phyloP scores from a whole-genome alignment of 2,888 invertebrate genomes.

The Melanostoma scalare region DNA sequence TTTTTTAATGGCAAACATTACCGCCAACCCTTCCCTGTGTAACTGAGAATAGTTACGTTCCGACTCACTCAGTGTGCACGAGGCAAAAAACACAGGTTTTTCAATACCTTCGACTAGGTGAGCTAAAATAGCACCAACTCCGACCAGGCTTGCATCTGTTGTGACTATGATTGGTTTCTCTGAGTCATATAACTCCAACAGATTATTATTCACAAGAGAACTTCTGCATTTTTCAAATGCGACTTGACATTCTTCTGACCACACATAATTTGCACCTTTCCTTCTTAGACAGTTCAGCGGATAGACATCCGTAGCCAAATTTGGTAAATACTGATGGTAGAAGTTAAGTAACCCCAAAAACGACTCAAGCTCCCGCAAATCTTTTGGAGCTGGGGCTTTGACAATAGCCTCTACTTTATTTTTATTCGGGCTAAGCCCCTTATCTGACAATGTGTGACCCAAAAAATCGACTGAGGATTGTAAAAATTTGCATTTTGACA shows the following conservation, averaged over 20 bases:
- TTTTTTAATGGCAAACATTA: neutral
- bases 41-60: neutral
- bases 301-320: neutral
- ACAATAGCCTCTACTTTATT: neutral
- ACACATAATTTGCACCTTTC: neutral
- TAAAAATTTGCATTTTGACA: slow-evolving; percentile 8
- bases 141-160: too few relatives aligned
- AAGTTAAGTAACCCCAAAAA: too few relatives aligned
- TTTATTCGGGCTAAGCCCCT: neutral
- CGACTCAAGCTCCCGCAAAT: neutral
- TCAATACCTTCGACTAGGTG: too few relatives aligned
- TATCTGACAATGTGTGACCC: slow-evolving; percentile 1
- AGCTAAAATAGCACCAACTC: too few relatives aligned
- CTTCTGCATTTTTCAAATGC: too few relatives aligned
- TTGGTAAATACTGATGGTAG: neutral
- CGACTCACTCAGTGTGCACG: neutral
- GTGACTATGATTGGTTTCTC: too few relatives aligned
- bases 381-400: neutral
- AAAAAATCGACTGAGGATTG: slow-evolving; percentile 3
- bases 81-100: too few relatives aligned
- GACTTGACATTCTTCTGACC: too few relatives aligned
- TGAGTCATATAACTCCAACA: neutral
- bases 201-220: too few relatives aligned
- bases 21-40: too few relatives aligned
- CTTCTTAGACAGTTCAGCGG: neutral